Evolutionary conservation across 2,113 vertebrate species (phyloP).

Genomic region (Lampris incognitus): DNA sequence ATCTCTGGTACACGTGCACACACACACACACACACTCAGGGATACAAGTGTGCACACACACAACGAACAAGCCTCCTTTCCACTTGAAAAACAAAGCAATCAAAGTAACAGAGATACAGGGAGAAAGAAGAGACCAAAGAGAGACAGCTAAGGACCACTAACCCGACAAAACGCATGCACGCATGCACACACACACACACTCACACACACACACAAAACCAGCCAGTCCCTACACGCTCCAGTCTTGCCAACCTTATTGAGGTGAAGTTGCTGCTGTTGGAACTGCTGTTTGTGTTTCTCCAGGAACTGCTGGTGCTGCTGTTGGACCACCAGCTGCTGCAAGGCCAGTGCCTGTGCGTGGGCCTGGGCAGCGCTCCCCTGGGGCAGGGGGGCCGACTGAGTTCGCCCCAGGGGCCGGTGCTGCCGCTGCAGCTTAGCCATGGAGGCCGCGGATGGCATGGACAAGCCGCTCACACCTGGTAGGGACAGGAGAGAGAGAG

Average conservation of each 20-base stretch:
- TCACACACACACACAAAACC: not conserved
- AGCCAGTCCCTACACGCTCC: not conserved
- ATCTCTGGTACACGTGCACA: too few species aligned
- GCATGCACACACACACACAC: not conserved
- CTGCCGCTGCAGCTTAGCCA: conserved; percentile 90
- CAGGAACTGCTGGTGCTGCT: conserved; percentile 98
- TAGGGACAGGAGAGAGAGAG: not conserved
- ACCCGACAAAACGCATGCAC: too few species aligned
- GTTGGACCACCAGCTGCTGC: conserved; percentile 96
- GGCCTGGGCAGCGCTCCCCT: conserved; percentile 80
- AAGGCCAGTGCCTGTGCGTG: conserved; percentile 86
- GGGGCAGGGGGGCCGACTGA: conserved; percentile 78
- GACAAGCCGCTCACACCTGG: conserved; percentile 85
- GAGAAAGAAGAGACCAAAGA: too few species aligned
- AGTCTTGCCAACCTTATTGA: conserved; percentile 87
- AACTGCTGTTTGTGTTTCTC: conserved; percentile 99
- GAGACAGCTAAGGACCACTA: too few species aligned
- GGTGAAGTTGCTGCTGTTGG: conserved; percentile 94
- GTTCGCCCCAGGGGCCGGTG: conserved; percentile 90
- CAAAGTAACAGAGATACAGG: too few species aligned
- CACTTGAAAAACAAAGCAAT: too few species aligned
- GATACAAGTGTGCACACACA: too few species aligned
- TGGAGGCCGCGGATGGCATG: conserved; percentile 87
- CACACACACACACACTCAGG: too few species aligned
- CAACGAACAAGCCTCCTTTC: too few species aligned